Percentiles rank a stretch among this genome's conserved stretches.
phyloP scores from a whole-genome alignment of 2,113 vertebrate species.

The Chelonoidis abingdonii region DNA sequence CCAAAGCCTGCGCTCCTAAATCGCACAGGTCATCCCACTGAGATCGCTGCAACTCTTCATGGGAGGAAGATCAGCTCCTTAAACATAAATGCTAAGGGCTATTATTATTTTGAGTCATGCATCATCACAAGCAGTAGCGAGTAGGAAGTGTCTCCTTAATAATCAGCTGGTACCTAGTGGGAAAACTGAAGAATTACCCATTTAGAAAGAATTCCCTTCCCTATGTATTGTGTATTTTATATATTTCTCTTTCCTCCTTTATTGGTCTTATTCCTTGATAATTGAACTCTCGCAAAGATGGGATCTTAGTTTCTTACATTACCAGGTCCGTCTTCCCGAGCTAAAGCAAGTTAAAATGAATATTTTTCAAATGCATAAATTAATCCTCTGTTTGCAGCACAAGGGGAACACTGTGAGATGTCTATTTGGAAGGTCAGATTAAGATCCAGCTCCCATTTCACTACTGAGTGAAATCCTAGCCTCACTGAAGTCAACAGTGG shows the following conservation, averaged over 20 bases:
- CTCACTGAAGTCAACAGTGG: neutral
- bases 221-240: neutral
- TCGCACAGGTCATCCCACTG: neutral
- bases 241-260: neutral
- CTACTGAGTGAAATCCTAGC: neutral
- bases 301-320: neutral
- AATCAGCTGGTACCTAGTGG: neutral
- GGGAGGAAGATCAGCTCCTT: neutral
- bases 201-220: neutral
- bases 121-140: neutral
- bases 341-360: neutral
- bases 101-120: neutral
- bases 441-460: neutral
- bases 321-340: neutral
- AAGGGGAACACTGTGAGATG: too few species aligned
- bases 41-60: neutral
- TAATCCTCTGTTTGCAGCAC: too few species aligned
- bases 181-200: neutral
- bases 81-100: neutral
- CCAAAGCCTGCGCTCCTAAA: neutral
- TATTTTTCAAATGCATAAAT: neutral
- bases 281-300: neutral
- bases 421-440: neutral
- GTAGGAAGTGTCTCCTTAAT: neutral
- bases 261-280: neutral